A percentile compares a stretch with the other conserved stretches of the same genome.
phyloP scores from a whole-genome alignment of 2,888 invertebrate species.

The Rhagonycha lutea region DNA sequence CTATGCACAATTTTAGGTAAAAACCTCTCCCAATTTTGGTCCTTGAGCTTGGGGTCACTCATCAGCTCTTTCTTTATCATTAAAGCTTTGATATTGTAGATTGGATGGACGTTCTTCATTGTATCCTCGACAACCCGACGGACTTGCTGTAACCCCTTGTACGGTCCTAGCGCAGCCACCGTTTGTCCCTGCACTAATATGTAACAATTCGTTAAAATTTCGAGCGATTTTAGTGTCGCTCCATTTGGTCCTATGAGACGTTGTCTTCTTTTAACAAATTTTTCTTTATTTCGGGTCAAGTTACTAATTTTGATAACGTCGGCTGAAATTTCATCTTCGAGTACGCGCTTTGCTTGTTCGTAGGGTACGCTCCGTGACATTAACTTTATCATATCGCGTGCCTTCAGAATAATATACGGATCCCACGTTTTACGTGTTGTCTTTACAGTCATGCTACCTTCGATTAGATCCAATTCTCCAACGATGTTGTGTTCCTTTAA shows the following conservation, averaged over 20 bases:
- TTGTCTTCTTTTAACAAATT: slow-evolving; percentile 93
- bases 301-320: slow-evolving; percentile 97
- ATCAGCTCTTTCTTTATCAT: slow-evolving; percentile 97
- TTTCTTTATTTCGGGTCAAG: slow-evolving; percentile 86
- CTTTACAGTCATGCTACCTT: slow-evolving; percentile 91
- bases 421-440: slow-evolving; percentile 99
- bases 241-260: slow-evolving; percentile 96
- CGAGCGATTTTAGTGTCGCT: slow-evolving; percentile 96
- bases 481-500: slow-evolving; percentile 78
- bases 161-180: slow-evolving; percentile 94
- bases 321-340: slow-evolving; percentile 88
- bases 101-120: slow-evolving; percentile 98
- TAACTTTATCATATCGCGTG: slow-evolving; percentile 93
- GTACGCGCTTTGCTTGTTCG: slow-evolving; percentile 87
- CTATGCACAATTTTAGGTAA: slow-evolving; percentile 89
- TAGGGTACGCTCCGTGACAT: slow-evolving; percentile 94
- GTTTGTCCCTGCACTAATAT: slow-evolving; percentile 97
- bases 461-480: slow-evolving; percentile 89
- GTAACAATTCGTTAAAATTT: slow-evolving; percentile 94
- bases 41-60: slow-evolving; percentile 88
- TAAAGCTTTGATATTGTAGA: slow-evolving; percentile 94
- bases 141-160: slow-evolving; percentile 85
- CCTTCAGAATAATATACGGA: slow-evolving; percentile 95
- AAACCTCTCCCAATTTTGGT: slow-evolving; percentile 97
- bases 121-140: slow-evolving; percentile 92